Percentiles rank a stretch among this genome's conserved stretches.
These are phyloP conservation scores for Diploptera punctata DNA, from an alignment of 2,888 invertebrate genomes.

Conservation along the genomic window DNA sequence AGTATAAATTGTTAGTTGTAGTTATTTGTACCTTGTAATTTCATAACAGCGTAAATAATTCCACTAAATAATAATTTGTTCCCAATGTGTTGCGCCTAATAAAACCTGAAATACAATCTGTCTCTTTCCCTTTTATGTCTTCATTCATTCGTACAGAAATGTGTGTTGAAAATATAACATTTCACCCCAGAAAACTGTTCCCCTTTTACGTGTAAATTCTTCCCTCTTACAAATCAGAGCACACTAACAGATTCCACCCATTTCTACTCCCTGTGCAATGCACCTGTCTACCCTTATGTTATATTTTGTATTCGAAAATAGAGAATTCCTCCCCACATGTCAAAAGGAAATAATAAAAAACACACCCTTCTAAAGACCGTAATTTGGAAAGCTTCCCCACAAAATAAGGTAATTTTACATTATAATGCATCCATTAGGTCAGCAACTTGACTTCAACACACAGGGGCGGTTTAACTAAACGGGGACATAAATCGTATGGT, in stretches of 20 bases:
- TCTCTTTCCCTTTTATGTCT: neutral
- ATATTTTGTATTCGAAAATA: slow-evolving; percentile 13
- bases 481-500: neutral
- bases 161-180: slow-evolving; percentile 27
- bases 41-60: no score
- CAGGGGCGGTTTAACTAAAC: neutral
- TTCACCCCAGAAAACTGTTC: slow-evolving; percentile 18
- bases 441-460: neutral
- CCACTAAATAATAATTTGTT: no score
- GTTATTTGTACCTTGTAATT: no score
- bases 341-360: slow-evolving; percentile 4
- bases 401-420: slow-evolving; percentile 19
- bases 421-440: slow-evolving; percentile 4
- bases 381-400: neutral
- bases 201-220: neutral
- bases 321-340: neutral
- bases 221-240: slow-evolving; percentile 13
- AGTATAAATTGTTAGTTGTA: neutral
- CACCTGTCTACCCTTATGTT: slow-evolving; percentile 2
- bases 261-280: neutral
- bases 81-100: no score
- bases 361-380: slow-evolving; percentile 6
- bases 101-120: neutral
- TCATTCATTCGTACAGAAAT: slow-evolving; percentile 12
- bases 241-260: slow-evolving; percentile 14